Evolutionary conservation across 2,113 vertebrate species (phyloP).

Genomic region (Pangasianodon gigas): DNA sequence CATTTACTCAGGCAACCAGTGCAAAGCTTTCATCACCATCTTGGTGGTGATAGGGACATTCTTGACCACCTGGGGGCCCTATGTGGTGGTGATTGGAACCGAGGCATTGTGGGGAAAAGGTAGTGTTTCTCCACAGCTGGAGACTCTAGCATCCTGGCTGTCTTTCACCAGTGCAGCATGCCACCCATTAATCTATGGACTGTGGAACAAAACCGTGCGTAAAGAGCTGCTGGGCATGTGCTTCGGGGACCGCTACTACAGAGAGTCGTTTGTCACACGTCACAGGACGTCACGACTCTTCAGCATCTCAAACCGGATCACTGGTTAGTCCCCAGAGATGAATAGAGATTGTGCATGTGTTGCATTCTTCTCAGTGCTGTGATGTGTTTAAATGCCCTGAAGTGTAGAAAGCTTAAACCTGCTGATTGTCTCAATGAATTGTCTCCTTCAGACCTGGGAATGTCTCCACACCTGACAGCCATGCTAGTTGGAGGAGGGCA

Average conservation of each 20-base stretch:
- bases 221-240: conserved; percentile 96
- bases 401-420: background rate
- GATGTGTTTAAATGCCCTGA: background rate
- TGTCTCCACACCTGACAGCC: conserved; percentile 95
- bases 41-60: conserved; percentile 94
- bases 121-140: conserved; percentile 82
- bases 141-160: conserved; percentile 93
- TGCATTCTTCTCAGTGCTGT: background rate
- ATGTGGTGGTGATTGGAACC: conserved; percentile 86
- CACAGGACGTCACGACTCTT: conserved; percentile 88
- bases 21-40: conserved; percentile 94
- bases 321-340: conserved; percentile 75
- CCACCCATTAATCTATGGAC: conserved; percentile 93
- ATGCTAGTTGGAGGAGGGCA: conserved; percentile 88
- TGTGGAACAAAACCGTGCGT: conserved; percentile 98
- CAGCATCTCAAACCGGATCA: conserved; percentile 97
- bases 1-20: conserved; percentile 94
- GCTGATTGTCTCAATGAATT: conserved; percentile 9
- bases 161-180: conserved; percentile 92
- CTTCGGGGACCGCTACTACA: conserved; percentile 91
- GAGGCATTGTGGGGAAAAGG: conserved; percentile 92
- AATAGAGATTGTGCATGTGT: background rate
- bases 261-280: conserved; percentile 88
- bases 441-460: conserved; percentile 84
- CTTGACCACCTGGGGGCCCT: conserved; percentile 91